Evolutionary conservation across 2,888 invertebrate species (phyloP).

Genomic region (Mamestra brassicae): DNA sequence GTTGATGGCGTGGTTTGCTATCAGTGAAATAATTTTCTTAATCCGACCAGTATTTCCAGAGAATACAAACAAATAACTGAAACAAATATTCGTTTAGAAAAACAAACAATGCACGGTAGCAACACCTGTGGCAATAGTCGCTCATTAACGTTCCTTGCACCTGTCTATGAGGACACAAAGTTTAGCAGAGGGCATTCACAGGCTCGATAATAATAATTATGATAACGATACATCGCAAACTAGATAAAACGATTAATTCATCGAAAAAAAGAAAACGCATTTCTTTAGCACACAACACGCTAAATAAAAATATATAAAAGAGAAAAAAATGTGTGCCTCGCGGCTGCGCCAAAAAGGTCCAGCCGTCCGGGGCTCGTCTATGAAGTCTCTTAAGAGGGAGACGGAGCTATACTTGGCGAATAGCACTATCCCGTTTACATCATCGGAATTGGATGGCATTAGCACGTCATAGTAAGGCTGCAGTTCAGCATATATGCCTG

Average conservation of each 20-base stretch:
- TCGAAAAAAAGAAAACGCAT: no score
- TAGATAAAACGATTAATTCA: background rate
- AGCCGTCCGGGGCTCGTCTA: no score
- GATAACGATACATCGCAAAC: background rate
- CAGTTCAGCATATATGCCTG: no score
- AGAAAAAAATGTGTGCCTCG: no score
- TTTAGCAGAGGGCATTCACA: background rate
- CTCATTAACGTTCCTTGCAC: slow-evolving; percentile 13
- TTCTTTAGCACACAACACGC: no score
- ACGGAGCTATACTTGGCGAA: no score
- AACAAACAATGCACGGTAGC: background rate
- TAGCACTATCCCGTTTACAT: no score
- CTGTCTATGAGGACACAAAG: slow-evolving; percentile 6
- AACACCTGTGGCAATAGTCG: slow-evolving; percentile 2
- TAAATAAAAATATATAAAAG: no score
- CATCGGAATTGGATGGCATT: no score
- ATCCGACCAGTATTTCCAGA: background rate
- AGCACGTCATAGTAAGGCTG: no score
- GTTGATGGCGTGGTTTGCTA: background rate
- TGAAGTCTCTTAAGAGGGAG: no score
- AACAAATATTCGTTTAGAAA: background rate
- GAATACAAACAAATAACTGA: background rate
- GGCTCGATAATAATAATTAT: background rate
- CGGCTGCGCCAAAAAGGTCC: no score
- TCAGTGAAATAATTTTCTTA: background rate